Conservation (phyloP, 2,113 vertebrate genomes). For the Calyptomena viridis region DNA sequence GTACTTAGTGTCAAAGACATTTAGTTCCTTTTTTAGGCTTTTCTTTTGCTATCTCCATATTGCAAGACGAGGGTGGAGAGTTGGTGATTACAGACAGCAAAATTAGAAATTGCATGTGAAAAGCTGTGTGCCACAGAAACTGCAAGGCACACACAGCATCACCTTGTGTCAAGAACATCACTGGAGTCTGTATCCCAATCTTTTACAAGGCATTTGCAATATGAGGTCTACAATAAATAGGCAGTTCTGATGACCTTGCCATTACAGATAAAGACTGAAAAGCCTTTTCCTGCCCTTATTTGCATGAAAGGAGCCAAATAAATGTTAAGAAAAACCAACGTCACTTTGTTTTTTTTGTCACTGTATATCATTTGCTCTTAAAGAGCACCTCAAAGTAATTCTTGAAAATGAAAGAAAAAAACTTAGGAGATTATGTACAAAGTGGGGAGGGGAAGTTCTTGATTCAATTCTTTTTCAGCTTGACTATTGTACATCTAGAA, state of each 20-base stretch:
- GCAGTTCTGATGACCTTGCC: neutral
- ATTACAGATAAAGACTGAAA: neutral
- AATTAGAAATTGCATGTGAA: neutral
- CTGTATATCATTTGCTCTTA: neutral
- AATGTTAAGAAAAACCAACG: neutral
- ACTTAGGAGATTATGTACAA: neutral
- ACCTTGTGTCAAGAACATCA: neutral
- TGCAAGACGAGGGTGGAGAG: neutral
- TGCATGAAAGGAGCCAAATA: neutral
- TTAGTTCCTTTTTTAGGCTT: neutral
- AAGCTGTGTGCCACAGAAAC: neutral
- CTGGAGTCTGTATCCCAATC: neutral
- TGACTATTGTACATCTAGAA: neutral
- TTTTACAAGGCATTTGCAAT: neutral
- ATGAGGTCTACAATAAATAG: neutral
- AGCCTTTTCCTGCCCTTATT: neutral
- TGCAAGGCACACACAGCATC: neutral
- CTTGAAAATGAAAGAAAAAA: neutral
- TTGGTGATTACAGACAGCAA: neutral
- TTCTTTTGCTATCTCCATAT: neutral
- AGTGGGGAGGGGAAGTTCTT: fast-evolving
- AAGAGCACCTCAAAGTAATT: neutral
- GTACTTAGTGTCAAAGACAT: neutral
- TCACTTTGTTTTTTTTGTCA: neutral
- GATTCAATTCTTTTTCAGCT: neutral